These are phyloP conservation scores for Adrianichthys oophorus DNA, from an alignment of 2,797 vertebrate species.

Conservation along the genomic window DNA sequence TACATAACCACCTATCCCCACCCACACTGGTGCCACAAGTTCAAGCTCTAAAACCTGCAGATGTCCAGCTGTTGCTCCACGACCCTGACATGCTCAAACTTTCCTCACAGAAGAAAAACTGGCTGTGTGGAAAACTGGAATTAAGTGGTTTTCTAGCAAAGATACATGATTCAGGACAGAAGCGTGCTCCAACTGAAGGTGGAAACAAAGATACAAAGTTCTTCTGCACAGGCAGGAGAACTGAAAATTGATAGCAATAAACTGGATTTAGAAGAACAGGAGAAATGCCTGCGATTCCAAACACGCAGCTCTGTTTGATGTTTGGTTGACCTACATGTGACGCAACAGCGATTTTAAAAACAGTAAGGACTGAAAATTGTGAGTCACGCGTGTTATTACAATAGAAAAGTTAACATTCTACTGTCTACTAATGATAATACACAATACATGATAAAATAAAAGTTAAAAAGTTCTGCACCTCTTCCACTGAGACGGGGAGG, in stretches of 20 bases:
- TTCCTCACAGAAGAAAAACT: slow-evolving; percentile 26
- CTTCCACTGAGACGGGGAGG: slow-evolving; percentile 94
- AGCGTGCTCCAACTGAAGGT: not conserved
- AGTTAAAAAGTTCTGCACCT: slow-evolving; percentile 80
- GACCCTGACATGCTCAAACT: too few species aligned
- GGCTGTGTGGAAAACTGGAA: slow-evolving; percentile 12
- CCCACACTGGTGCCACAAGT: too few species aligned
- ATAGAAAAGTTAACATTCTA: not conserved
- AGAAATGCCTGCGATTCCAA: not conserved
- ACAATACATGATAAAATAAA: not conserved
- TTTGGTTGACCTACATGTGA: not conserved
- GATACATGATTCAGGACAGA: too few species aligned
- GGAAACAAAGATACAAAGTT: not conserved
- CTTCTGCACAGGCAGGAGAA: not conserved
- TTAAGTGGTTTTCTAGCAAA: slow-evolving; percentile 6
- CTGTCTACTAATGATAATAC: not conserved
- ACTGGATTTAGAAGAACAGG: not conserved
- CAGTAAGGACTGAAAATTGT: not conserved
- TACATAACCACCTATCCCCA: too few species aligned
- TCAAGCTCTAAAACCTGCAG: too few species aligned
- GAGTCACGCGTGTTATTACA: not conserved
- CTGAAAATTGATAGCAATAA: not conserved
- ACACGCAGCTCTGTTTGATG: too few species aligned
- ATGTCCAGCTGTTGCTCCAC: too few species aligned
- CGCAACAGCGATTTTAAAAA: not conserved